Evolutionary conservation across 2,888 invertebrate species (phyloP).

Genomic region (Trimorus sp.): DNA sequence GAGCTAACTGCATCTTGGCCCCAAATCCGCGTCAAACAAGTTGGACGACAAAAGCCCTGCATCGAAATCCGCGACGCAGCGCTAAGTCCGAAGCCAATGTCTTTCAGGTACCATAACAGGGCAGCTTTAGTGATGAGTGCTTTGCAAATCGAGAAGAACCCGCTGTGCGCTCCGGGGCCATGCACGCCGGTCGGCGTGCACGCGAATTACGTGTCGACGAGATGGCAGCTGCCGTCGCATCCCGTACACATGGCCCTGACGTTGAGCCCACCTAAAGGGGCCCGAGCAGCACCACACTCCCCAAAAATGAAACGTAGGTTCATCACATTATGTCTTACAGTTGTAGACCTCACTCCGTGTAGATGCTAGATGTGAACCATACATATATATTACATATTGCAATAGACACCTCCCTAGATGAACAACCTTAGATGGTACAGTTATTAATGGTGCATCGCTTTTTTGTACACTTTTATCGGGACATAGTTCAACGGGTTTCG

Average conservation of each 20-base stretch:
- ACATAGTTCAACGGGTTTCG: too few relatives aligned
- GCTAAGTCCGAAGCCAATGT: slow-evolving; percentile 75
- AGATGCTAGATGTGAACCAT: slow-evolving; percentile 75
- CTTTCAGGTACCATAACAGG: slow-evolving; percentile 93
- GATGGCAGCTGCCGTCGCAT: slow-evolving; percentile 83
- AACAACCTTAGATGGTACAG: slow-evolving; percentile 7
- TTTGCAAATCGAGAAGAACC: slow-evolving; percentile 95
- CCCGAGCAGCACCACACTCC: slow-evolving; percentile 87
- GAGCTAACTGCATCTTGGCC: too few relatives aligned
- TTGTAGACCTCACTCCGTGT: slow-evolving; percentile 73
- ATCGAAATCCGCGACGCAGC: slow-evolving; percentile 37
- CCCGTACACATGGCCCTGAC: slow-evolving; percentile 87
- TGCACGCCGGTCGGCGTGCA: slow-evolving; percentile 81
- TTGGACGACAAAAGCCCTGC: neutral
- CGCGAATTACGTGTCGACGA: slow-evolving; percentile 80
- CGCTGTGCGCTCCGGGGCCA: slow-evolving; percentile 93
- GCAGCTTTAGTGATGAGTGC: slow-evolving; percentile 96
- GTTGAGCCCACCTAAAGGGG: slow-evolving; percentile 83
- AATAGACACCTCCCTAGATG: slow-evolving; percentile 49
- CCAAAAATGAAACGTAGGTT: slow-evolving; percentile 97
- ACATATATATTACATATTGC: slow-evolving; percentile 49
- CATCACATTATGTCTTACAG: slow-evolving; percentile 73
- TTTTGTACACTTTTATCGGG: too few relatives aligned
- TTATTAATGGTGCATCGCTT: too few relatives aligned
- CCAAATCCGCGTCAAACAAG: too few relatives aligned